Evolutionary conservation across 1,140 invertebrate genomes (phyloP), one percentile per base, ranked within the genome.

Genomic region (Euwallacea similis): DNA sequence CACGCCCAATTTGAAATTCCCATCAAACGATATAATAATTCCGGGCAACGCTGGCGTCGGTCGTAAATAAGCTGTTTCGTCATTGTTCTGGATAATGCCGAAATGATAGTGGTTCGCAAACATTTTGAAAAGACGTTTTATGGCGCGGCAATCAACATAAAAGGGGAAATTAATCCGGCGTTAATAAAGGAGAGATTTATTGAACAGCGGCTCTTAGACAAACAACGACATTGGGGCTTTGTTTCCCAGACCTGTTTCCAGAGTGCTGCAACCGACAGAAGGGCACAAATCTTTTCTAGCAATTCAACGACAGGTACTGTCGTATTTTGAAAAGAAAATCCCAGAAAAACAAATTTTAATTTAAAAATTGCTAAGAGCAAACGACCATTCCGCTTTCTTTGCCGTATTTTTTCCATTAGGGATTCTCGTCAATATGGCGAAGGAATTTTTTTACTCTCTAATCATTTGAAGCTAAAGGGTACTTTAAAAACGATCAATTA

Each of bases 151-250:
- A 60, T 60, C 58, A 60, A 42, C 58, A 16, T 60, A 60, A 21
- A n/a, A 56, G n/a, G 11, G 58, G 42, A 60, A 33, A 60, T 60
- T 60, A 60, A 60, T 60, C 58, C 58, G 58, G 42, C 16, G 58
- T 42, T 33, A 60, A 60, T 60, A 60, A 60, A 60, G 41, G 58
- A 41, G 21, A 42, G 41, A 60, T 60, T 60, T 60, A 60, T 60
- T 60, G 41, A 21, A 60, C 58, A 42, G 21, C 16, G 41, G 58
- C 41, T 60, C 58, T 60, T 60, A 16, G 58, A 60, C 41, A 60
- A 60, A 60, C 58, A 60, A 42, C 16, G 58, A 60, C 58, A 16
- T 41, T 8, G 41, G 10, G 41, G 54, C 54, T 56, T 56, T 56
- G 54, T 56, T 56, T 56, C 8, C 16, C 15, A 8, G 8, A 15